A percentile compares a stretch with the other conserved stretches of the same genome.
Conservation (phyloP, 2,113 vertebrate genomes). For the Pelodiscus sinensis region DNA sequence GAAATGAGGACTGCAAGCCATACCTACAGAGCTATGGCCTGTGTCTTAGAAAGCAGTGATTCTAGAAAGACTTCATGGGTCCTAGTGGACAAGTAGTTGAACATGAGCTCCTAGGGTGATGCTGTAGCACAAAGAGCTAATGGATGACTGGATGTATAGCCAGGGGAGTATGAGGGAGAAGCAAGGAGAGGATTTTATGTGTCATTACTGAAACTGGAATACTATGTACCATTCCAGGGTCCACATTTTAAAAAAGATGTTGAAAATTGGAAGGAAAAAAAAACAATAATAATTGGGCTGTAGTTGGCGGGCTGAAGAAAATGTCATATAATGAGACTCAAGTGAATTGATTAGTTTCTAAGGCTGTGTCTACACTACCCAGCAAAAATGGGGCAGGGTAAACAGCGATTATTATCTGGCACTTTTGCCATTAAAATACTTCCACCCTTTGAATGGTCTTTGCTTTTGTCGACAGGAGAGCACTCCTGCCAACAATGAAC, state of each 20-base stretch:
- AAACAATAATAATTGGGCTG: background rate
- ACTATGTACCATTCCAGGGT: background rate
- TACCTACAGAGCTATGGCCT: background rate
- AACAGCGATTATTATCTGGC: no score
- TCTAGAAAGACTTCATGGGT: background rate
- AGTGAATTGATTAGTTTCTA: background rate
- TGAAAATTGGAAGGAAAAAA: background rate
- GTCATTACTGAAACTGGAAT: background rate
- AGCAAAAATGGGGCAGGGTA: no score
- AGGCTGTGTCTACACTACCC: no score
- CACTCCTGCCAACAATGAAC: no score
- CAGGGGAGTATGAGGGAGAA: background rate
- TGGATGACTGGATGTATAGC: background rate
- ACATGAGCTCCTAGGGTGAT: background rate
- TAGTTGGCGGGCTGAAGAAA: background rate
- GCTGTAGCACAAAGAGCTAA: background rate
- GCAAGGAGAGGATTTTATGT: background rate
- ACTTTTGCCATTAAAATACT: no score
- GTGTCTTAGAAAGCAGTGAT: background rate
- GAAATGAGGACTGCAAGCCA: background rate
- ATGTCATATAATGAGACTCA: background rate
- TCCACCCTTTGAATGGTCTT: no score
- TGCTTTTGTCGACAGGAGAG: no score
- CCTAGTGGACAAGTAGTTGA: background rate
- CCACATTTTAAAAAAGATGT: background rate